Percentiles rank a stretch among this genome's conserved stretches.
These are phyloP conservation scores for Xanthorhoe designata DNA, from an alignment of 2,888 invertebrate species.

Conservation along the genomic window DNA sequence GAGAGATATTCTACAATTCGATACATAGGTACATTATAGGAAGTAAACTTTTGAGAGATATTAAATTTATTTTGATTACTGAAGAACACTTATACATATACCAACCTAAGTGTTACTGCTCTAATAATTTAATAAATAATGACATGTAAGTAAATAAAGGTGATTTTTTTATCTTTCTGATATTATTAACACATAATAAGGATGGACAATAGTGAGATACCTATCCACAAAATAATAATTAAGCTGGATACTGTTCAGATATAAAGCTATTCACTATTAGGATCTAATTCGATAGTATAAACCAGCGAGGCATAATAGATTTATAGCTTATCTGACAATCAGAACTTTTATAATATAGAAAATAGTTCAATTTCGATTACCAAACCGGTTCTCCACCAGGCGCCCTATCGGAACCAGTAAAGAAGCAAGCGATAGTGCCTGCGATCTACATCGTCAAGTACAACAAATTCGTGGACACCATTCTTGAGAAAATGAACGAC, in stretches of 20 bases:
- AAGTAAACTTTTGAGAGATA: neutral
- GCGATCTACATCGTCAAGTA: slow-evolving; percentile 92
- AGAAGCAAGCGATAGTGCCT: slow-evolving; percentile 81
- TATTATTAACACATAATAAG: neutral
- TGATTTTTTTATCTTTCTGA: neutral
- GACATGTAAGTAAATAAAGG: neutral
- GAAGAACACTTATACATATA: neutral
- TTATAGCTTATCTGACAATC: neutral
- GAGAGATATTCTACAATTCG: neutral
- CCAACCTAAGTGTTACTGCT: neutral
- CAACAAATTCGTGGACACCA: slow-evolving; percentile 94
- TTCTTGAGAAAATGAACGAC: slow-evolving; percentile 92
- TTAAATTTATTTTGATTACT: neutral
- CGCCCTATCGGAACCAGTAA: slow-evolving; percentile 71
- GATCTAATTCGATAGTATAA: neutral
- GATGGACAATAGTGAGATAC: neutral
- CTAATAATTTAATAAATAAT: neutral
- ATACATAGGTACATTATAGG: neutral
- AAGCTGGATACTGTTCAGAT: neutral
- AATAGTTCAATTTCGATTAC: slow-evolving; percentile 23
- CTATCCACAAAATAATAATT: neutral
- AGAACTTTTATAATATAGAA: neutral
- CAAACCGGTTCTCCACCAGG: slow-evolving; percentile 66
- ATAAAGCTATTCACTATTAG: neutral
- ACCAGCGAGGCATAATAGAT: neutral